Percentiles rank a stretch among this genome's conserved stretches.
phyloP scores from a whole-genome alignment of 2,113 vertebrate species.

The Hassar affinis region DNA sequence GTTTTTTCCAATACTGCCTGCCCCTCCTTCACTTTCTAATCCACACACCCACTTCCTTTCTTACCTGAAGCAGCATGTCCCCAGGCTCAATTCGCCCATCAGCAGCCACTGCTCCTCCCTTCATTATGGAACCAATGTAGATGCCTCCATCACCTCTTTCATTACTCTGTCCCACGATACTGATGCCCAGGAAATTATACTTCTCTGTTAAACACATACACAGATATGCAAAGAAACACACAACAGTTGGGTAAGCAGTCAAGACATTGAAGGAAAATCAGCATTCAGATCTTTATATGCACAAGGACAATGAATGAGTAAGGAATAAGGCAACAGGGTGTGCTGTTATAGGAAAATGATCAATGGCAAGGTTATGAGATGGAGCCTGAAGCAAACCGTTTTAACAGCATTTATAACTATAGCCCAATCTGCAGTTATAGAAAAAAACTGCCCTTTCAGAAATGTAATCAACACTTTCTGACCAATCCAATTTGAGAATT shows the following conservation, averaged over 20 bases:
- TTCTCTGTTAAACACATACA: conserved; percentile 74
- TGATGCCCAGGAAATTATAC: conserved; percentile 90
- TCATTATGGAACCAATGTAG: conserved; percentile 93
- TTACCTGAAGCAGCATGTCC: conserved; percentile 89
- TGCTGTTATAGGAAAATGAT: not conserved
- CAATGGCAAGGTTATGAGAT: not conserved
- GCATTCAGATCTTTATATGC: not conserved
- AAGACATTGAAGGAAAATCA: not conserved
- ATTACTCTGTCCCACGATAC: conserved; percentile 90
- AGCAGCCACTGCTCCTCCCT: conserved; percentile 86
- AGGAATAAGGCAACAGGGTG: not conserved
- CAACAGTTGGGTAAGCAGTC: not conserved
- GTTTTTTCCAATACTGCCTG: not conserved
- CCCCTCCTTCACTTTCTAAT: too few species aligned
- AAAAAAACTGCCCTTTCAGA: not conserved
- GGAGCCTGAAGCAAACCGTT: not conserved
- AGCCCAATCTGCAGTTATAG: not conserved
- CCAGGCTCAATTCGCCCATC: conserved; percentile 88
- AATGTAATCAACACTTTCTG: not conserved
- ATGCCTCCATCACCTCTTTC: conserved; percentile 87
- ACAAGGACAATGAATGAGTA: not conserved
- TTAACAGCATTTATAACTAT: too few species aligned
- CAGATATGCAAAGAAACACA: not conserved
- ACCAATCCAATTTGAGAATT: not conserved
- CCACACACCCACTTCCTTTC: conserved; percentile 18